phyloP scores from a whole-genome alignment of 2,113 vertebrate species.

The Corythoichthys haematopterus region DNA sequence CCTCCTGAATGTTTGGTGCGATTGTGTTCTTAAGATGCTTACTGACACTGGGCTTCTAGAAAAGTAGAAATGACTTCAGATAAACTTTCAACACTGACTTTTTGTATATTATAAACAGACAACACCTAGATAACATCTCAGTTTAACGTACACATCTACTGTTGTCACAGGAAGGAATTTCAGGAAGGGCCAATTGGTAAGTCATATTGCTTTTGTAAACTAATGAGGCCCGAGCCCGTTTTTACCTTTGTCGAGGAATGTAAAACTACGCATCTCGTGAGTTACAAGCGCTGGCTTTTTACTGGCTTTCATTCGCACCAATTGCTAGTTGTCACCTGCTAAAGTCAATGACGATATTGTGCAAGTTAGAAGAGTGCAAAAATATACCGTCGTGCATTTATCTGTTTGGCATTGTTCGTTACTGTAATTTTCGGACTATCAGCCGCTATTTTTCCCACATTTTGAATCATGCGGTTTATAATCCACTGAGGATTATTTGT shows the following conservation, averaged over 20 bases:
- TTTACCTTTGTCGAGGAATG: background rate
- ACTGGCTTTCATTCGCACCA: conserved; percentile 56
- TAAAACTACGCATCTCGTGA: background rate
- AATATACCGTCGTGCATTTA: too few relatives aligned
- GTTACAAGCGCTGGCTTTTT: conserved; percentile 19
- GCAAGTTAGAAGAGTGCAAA: background rate
- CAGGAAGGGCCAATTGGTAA: too few relatives aligned
- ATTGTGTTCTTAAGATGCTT: conserved; percentile 21
- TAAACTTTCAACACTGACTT: conserved; percentile 23
- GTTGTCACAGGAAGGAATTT: conserved; percentile 48
- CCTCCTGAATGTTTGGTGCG: background rate
- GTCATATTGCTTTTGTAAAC: conserved; percentile 44
- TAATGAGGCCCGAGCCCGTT: conserved; percentile 44
- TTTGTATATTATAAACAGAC: too few relatives aligned
- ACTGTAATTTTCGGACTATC: too few relatives aligned
- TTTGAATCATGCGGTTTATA: too few relatives aligned
- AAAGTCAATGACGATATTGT: conserved; percentile 45
- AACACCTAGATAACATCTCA: conserved; percentile 36
- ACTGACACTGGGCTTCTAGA: conserved; percentile 50
- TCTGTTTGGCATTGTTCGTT: too few relatives aligned
- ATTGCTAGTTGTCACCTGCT: conserved; percentile 40
- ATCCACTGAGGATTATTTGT: too few relatives aligned
- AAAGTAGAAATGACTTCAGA: conserved; percentile 29
- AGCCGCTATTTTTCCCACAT: too few relatives aligned
- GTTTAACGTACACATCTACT: conserved; percentile 58